These are phyloP conservation scores for Aquatica leii DNA, from an alignment of 2,888 invertebrate genomes.

Conservation along the genomic window DNA sequence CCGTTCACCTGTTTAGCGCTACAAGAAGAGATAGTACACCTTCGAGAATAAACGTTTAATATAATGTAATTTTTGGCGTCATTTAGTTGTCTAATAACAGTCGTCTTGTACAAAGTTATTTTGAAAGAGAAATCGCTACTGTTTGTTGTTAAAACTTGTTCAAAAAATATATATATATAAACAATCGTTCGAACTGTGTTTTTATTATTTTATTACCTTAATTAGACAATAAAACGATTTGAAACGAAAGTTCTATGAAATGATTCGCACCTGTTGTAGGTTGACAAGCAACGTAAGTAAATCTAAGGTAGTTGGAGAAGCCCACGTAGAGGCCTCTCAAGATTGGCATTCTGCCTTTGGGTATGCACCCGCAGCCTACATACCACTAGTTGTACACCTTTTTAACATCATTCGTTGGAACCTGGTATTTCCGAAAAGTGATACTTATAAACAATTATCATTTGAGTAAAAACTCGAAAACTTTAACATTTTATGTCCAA, in stretches of 20 bases:
- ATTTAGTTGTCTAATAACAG: too few relatives aligned
- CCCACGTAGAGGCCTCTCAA: constrained; percentile 31
- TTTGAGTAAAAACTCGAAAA: too few relatives aligned
- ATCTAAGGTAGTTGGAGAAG: constrained; percentile 24
- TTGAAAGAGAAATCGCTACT: constrained; percentile 3
- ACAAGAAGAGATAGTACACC: constrained; percentile 17
- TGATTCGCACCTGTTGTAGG: constrained; percentile 34
- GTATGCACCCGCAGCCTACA: constrained; percentile 37
- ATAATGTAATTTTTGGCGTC: too few relatives aligned
- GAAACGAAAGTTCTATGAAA: constrained; percentile 1
- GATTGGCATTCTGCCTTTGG: constrained; percentile 37
- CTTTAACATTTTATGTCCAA: too few relatives aligned
- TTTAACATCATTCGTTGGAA: constrained; percentile 34
- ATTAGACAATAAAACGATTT: background rate
- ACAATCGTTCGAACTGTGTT: too few relatives aligned
- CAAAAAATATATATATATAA: background rate
- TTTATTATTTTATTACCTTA: background rate
- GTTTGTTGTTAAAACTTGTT: background rate
- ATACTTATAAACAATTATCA: too few relatives aligned
- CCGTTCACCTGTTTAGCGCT: constrained; percentile 49
- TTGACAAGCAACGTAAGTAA: constrained; percentile 17
- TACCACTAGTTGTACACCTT: constrained; percentile 34
- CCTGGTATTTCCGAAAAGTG: constrained; percentile 12
- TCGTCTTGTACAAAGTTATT: too few relatives aligned
- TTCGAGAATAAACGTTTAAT: constrained; percentile 19